Evolutionary conservation across 2,113 vertebrate species (phyloP).

Genomic region (Aptenodytes forsteri): DNA sequence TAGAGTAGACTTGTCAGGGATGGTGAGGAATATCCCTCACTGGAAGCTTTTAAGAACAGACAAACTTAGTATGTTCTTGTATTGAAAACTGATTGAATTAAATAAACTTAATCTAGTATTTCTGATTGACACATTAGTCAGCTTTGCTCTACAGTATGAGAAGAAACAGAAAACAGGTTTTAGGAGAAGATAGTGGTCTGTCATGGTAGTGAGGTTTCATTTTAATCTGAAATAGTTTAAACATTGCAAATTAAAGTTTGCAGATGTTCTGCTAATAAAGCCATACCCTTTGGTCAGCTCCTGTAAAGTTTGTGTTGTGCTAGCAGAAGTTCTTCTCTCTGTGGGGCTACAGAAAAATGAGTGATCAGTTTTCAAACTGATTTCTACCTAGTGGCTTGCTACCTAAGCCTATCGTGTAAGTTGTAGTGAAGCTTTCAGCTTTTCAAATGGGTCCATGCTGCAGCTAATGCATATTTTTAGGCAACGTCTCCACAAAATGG

Average conservation of each 20-base stretch:
- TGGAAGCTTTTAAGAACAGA: background rate
- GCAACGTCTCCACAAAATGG: background rate
- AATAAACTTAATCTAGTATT: background rate
- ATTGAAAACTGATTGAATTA: background rate
- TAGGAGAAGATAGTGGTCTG: background rate
- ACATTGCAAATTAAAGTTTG: background rate
- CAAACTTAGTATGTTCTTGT: background rate
- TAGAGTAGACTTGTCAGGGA: background rate
- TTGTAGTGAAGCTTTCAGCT: background rate
- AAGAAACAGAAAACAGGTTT: background rate
- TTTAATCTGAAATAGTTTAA: background rate
- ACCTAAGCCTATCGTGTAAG: background rate
- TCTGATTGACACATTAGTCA: background rate
- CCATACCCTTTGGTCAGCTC: background rate
- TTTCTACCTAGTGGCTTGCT: background rate
- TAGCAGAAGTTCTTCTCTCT: background rate
- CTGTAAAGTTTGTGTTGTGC: background rate
- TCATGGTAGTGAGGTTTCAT: background rate
- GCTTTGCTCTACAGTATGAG: background rate
- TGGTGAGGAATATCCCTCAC: background rate
- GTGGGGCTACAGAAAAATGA: background rate
- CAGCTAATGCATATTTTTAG: background rate
- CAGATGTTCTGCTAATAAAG: background rate
- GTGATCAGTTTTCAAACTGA: background rate
- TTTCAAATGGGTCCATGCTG: background rate